Conservation (phyloP, 2,113 vertebrate species). For the Indri indri region DNA sequence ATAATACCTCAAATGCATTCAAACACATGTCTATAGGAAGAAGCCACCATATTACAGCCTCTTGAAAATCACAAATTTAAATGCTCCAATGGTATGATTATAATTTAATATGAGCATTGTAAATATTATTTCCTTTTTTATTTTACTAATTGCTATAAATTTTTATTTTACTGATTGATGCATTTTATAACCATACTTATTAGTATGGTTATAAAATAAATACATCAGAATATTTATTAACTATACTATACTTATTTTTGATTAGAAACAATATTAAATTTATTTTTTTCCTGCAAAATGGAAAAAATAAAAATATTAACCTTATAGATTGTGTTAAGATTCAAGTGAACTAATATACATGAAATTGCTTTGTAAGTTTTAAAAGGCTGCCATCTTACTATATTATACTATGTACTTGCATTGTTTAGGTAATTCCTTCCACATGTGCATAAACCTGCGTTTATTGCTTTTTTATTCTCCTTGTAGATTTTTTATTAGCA, state of each 20-base stretch:
- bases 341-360: not conserved
- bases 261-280: not conserved
- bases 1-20: constrained; percentile 14
- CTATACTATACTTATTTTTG: not conserved
- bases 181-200: not conserved
- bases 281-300: not conserved
- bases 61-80: constrained; percentile 33
- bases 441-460: not conserved
- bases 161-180: not conserved
- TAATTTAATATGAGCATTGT: constrained; percentile 1
- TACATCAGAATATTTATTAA: constrained; percentile 4
- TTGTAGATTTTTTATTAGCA: not conserved
- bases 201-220: not conserved
- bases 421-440: not conserved
- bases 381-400: not conserved
- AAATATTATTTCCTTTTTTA: not conserved
- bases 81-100: not conserved
- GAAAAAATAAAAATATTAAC: not conserved
- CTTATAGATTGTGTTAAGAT: not conserved
- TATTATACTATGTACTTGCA: not conserved
- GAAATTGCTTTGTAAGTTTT: not conserved
- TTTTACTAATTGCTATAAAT: not conserved
- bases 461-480: not conserved
- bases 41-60: not conserved
- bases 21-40: not conserved